Conservation (phyloP, 2,797 vertebrate genomes). For the Agapornis canus region DNA sequence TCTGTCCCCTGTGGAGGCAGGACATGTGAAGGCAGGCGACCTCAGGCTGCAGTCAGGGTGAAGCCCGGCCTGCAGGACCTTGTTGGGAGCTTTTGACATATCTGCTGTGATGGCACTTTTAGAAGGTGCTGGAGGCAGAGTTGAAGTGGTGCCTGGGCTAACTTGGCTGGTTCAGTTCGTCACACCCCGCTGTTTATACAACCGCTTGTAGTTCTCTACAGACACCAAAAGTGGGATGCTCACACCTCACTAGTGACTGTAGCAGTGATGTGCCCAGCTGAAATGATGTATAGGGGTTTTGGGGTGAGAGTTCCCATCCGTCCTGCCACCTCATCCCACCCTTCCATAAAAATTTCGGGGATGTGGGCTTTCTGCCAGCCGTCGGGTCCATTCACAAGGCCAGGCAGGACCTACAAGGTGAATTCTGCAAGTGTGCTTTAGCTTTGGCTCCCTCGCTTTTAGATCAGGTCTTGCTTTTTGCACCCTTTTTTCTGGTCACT, state of each 20-base stretch:
- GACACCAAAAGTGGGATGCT: not conserved
- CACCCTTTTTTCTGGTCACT: not conserved
- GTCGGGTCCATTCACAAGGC: not conserved
- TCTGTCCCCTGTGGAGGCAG: not conserved
- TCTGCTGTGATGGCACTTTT: not conserved
- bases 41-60: not conserved
- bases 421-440: fast-evolving
- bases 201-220: not conserved
- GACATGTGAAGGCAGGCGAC: not conserved
- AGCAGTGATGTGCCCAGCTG: fast-evolving
- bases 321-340: not conserved
- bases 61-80: not conserved
- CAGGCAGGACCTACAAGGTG: not conserved
- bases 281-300: not conserved
- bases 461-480: not conserved
- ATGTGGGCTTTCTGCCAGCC: not conserved
- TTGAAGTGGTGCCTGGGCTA: not conserved
- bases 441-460: not conserved
- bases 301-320: not conserved
- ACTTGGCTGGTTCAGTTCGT: not conserved
- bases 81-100: constrained; percentile 30
- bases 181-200: not conserved
- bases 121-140: not conserved
- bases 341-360: fast-evolving
- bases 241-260: fast-evolving